A percentile compares a stretch with the other conserved stretches of the same genome.
phyloP scores from a whole-genome alignment of 2,797 vertebrate species.

The Avahi laniger region DNA sequence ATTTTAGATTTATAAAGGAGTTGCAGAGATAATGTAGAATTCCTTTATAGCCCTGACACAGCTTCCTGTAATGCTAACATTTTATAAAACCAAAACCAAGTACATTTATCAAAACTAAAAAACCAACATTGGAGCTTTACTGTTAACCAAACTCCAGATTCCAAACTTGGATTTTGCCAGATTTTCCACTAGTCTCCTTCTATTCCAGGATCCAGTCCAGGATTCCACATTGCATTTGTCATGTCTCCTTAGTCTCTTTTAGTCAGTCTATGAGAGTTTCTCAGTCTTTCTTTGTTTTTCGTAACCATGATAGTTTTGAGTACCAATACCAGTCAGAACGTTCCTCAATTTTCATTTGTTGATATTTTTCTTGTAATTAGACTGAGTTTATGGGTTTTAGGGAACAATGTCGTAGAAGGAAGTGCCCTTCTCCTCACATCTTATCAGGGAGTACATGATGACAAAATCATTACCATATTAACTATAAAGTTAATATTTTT shows the following conservation, averaged over 20 bases:
- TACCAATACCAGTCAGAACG: background rate
- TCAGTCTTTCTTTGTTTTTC: background rate
- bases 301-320: constrained; percentile 9
- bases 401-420: background rate
- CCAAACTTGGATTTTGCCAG: background rate
- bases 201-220: background rate
- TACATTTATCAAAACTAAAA: background rate
- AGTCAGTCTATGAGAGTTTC: background rate
- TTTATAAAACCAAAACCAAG: background rate
- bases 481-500: background rate
- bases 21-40: background rate
- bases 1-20: background rate
- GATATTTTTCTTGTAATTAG: constrained; percentile 1
- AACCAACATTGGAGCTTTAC: background rate
- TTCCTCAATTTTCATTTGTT: background rate
- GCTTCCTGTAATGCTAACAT: background rate
- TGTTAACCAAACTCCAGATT: constrained; percentile 7
- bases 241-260: background rate
- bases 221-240: background rate
- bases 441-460: background rate
- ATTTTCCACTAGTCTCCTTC: background rate
- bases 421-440: background rate
- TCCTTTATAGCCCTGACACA: background rate
- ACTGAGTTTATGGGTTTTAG: background rate
- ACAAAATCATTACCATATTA: background rate